Evolutionary conservation across 2,797 vertebrate genomes (phyloP).

Genomic region (Pseudotriccus pelzelni): DNA sequence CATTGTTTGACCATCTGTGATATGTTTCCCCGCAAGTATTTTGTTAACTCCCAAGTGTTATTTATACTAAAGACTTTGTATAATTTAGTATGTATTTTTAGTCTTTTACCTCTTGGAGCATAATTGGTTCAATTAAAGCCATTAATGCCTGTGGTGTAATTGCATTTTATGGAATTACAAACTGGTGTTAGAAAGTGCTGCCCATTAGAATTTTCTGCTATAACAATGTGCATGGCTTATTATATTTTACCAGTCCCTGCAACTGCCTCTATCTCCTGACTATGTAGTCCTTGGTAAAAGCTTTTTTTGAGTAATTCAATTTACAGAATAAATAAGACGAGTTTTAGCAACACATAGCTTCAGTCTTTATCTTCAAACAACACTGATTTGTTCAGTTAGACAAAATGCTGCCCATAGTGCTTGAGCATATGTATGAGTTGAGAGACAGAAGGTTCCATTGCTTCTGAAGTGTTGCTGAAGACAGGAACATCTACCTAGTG

Average conservation of each 20-base stretch:
- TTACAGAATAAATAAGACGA: not conserved
- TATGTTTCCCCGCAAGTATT: conserved; percentile 24
- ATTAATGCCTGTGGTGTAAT: conserved; percentile 56
- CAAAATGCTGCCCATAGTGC: not conserved
- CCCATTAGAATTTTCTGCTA: conserved; percentile 9
- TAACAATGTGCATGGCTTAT: not conserved
- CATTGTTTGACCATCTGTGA: conserved; percentile 18
- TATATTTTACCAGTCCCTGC: conserved; percentile 6
- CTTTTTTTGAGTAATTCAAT: not conserved
- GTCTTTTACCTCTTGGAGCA: conserved; percentile 15
- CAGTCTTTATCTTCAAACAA: not conserved
- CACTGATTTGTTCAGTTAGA: not conserved
- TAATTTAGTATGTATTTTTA: conserved; percentile 45
- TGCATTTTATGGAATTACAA: conserved; percentile 35
- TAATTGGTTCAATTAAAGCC: conserved; percentile 49
- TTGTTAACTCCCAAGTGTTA: conserved; percentile 39
- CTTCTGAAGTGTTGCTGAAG: not conserved
- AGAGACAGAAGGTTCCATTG: not conserved
- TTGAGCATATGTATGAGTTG: not conserved
- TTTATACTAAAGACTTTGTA: not conserved
- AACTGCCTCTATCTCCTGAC: not conserved
- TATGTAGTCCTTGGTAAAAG: not conserved
- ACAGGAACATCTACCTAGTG: not conserved
- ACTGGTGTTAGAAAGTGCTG: conserved; percentile 8
- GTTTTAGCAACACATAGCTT: not conserved